Evolutionary conservation across 2,113 vertebrate genomes (phyloP).

Genomic region (Todiramphus saurophagus): DNA sequence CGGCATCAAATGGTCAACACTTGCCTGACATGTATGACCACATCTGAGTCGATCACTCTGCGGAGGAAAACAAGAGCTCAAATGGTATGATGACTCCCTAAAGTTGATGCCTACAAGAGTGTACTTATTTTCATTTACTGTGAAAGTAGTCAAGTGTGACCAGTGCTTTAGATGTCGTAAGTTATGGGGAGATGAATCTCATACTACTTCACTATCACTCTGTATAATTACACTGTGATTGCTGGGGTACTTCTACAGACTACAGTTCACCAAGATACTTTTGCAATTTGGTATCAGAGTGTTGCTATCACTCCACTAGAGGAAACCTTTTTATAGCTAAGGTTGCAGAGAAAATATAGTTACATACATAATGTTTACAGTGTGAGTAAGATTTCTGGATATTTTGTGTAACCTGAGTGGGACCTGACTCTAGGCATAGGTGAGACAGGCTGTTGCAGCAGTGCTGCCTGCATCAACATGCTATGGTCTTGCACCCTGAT

Average conservation of each 20-base stretch:
- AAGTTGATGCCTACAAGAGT: neutral
- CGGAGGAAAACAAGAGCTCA: neutral
- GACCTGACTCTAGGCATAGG: neutral
- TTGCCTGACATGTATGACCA: fast-evolving
- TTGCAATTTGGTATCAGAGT: neutral
- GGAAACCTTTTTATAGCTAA: neutral
- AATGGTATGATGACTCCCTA: neutral
- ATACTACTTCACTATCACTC: neutral
- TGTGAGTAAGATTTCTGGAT: neutral
- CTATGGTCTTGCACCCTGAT: fast-evolving
- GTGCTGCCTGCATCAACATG: neutral
- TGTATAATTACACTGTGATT: neutral
- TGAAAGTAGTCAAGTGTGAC: neutral
- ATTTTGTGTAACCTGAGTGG: too few relatives aligned
- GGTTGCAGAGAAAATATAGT: neutral
- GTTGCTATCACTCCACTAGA: neutral
- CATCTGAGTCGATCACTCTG: neutral
- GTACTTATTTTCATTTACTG: neutral
- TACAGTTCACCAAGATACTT: neutral
- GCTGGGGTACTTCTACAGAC: neutral
- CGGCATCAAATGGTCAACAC: neutral
- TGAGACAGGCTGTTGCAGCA: neutral
- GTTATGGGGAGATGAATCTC: neutral
- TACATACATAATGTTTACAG: neutral
- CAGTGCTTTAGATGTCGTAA: neutral